A percentile compares a stretch with the other conserved stretches of the same genome.
Conservation (phyloP, 2,797 vertebrate genomes). For the Valencia hispanica region DNA sequence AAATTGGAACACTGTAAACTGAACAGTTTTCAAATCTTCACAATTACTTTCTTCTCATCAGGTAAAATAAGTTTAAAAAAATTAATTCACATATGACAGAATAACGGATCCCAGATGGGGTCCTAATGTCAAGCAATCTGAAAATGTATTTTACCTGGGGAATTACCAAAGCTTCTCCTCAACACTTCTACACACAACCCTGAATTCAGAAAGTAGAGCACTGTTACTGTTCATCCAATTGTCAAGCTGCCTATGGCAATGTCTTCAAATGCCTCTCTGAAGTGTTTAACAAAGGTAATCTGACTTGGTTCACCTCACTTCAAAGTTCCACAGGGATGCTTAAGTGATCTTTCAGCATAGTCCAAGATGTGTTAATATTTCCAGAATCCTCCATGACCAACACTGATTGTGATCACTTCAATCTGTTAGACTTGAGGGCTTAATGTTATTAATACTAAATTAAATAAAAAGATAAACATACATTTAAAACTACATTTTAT, state of each 20-base stretch:
- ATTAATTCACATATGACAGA: constrained; percentile 7
- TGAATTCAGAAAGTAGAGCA: constrained; percentile 22
- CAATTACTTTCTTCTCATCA: constrained; percentile 9
- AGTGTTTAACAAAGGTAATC: constrained; percentile 30
- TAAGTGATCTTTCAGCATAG: constrained; percentile 5
- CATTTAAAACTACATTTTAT: too few relatives aligned
- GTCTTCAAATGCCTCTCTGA: constrained; percentile 29
- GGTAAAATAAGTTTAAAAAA: constrained; percentile 15
- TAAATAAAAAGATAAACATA: background rate
- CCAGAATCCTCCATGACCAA: background rate
- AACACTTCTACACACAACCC: constrained; percentile 21
- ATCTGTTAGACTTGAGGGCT: background rate
- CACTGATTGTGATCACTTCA: constrained; percentile 6
- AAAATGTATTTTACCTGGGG: background rate
- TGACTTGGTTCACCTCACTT: constrained; percentile 26
- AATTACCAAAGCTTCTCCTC: constrained; percentile 13
- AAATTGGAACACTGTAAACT: constrained; percentile 29
- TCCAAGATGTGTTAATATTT: constrained; percentile 1
- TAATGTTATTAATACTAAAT: background rate
- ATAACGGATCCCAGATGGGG: background rate
- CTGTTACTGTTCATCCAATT: constrained; percentile 34
- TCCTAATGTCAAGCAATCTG: constrained; percentile 16
- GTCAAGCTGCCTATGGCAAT: constrained; percentile 33
- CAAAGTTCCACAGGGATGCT: constrained; percentile 1
- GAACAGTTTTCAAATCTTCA: constrained; percentile 21